Evolutionary conservation across 2,797 vertebrate species (phyloP), one percentile per base, ranked within the genome.

Genomic region (Steatocranus sp.): DNA sequence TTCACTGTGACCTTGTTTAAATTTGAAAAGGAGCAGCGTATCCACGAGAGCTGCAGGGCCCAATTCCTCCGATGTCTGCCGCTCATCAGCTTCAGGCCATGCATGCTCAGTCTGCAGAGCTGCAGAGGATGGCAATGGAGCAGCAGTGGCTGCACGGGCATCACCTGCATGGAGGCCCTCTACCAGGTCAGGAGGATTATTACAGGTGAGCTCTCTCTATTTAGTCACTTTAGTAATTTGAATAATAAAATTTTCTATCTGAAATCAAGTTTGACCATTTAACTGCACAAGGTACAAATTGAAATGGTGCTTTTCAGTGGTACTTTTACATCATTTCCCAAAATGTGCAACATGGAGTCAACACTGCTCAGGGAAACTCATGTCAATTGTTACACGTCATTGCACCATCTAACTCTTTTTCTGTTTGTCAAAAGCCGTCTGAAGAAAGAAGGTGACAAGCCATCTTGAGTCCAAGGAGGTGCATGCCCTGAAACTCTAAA

Each of bases 381-480:
- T 38, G 12, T 32, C 23, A 75, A 61, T 54, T 20, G 46, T 76
- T 34, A n/a, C 5, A 74, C n/a, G 1, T 18, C 46, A 20, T 27
- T 73, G 14, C 36, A 73, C 17, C 20, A 30, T 73, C 43, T 73
- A 54, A 43, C 27, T 56, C 53, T 27, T 48, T 15, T 10, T 49
- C 18, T 89, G 90, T 96, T 85, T 88, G 84, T 66, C 70, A 23
- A 93, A 61, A 99, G 99, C 92, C 99, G 98, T 84, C 97, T 99
- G 97, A 99, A 99, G 97, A 99, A 99, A 97, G 99, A 99, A 97
- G 97, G 98, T 90, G 99, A 99, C 97, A 99, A 99, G 96, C 98
- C 98, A 95, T 98, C 99, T 94, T 99, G 92, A 96, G 88, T 90
- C 80, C 20, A 92, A 95, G 93, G 94, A 93, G 96, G 96, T 92